phyloP scores from a whole-genome alignment of 2,797 vertebrate species.

The Psittacula echo region DNA sequence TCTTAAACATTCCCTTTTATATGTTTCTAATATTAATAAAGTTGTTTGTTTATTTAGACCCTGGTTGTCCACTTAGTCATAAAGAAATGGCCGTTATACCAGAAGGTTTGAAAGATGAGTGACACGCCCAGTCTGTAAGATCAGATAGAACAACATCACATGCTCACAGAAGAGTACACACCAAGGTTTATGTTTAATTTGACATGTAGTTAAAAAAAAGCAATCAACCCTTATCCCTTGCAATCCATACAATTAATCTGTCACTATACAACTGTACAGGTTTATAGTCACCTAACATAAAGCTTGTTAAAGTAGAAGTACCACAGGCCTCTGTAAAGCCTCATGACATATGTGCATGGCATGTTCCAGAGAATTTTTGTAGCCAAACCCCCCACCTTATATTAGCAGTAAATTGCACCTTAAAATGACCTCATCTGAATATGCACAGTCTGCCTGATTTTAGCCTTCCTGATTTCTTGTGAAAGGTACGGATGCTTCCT shows the following conservation, averaged over 20 bases:
- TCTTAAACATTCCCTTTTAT: neutral
- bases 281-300: neutral
- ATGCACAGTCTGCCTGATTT: neutral
- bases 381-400: accelerated
- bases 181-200: neutral
- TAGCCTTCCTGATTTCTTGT: neutral
- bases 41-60: neutral
- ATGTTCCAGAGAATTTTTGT: neutral
- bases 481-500: neutral
- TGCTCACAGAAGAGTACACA: neutral
- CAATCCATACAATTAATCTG: neutral
- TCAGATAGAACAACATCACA: neutral
- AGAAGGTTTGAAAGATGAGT: neutral
- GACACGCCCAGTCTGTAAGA: neutral
- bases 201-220: neutral
- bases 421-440: neutral
- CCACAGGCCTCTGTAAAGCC: neutral
- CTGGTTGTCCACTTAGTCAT: neutral
- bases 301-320: neutral
- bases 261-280: neutral
- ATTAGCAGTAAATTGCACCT: neutral
- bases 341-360: neutral
- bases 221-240: neutral
- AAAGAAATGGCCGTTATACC: neutral
- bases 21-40: neutral